phyloP scores from a whole-genome alignment of 2,113 vertebrate species.

The Accipiter virgatus region DNA sequence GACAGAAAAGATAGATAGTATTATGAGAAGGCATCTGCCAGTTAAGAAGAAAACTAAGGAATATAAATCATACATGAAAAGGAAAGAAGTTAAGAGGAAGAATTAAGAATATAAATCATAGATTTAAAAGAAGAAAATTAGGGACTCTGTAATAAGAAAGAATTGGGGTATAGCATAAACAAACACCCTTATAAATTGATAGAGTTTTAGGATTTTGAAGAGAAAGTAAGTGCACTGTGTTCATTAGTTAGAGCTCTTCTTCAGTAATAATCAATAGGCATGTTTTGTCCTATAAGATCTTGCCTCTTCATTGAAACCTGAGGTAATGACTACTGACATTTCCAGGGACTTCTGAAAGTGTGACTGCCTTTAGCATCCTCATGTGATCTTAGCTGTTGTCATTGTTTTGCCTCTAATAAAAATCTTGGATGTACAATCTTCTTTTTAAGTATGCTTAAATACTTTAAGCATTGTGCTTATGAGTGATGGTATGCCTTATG shows the following conservation, averaged over 20 bases:
- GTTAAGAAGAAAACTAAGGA: not conserved
- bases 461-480: not conserved
- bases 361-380: not conserved
- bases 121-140: not conserved
- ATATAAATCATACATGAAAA: not conserved
- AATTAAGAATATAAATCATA: not conserved
- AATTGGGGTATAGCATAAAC: not conserved
- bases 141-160: not conserved
- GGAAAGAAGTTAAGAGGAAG: not conserved
- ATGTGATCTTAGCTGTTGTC: not conserved
- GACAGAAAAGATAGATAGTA: not conserved
- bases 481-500: not conserved
- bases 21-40: not conserved
- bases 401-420: not conserved
- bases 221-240: not conserved
- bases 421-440: not conserved
- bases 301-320: not conserved
- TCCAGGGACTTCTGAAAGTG: not conserved
- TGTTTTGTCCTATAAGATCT: not conserved
- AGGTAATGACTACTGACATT: not conserved
- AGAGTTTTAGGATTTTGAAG: not conserved
- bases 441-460: not conserved
- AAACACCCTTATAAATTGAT: not conserved
- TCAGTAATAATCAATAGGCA: not conserved
- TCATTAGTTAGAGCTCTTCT: not conserved